Base-by-base conservation (phyloP, 2,113 vertebrate genomes). In the Cheirogaleus medius region DNA sequence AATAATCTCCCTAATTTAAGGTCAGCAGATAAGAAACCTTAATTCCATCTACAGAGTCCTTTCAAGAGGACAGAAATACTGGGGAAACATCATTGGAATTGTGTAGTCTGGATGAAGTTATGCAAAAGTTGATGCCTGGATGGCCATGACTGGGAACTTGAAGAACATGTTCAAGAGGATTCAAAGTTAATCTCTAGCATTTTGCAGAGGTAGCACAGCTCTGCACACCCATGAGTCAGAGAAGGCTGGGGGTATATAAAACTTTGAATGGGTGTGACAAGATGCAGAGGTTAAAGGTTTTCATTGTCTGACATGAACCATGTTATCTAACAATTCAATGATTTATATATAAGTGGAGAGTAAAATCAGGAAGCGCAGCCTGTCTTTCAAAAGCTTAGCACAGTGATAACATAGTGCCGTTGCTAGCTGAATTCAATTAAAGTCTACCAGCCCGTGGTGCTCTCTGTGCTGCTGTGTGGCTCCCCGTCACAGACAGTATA, bases 171-270 rank as follows among this genome's bases (percentile, higher is more conserved):
- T 73, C 21, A 44, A 49, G 29, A 82, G 18, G 60, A 39, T 3
- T 18, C n/a, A 87, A 10, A 47, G 71, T 66, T 14, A 29, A 64
- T 52, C 47, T 13, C 47, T 25, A 87, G 54, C 1, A 27, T 29
- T 39, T 12, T 15, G 4, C 1, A 18, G 68, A 82, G 47, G 17
- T 27, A n/a, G 32, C 3, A 4, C 13, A 74, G 18, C 18, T 85
- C 68, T 37, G 11, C 11, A 3, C 6, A 27, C 58, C 21, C 18
- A 0, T 1, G 32, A 44, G 27, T 52, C 58, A 44, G 34, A 73
- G 80, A 39, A 81, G 27, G 47, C n/a, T 15, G 1, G 1, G 1
- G 39, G 4, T 27, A 1, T 25, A 1, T 39, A 25, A 37, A n/a
- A 60, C 13, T 18, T 49, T 29, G 8, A 87, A 20, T 27, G 21